Conservation (phyloP, 1,140 invertebrate genomes). For the Andrena cerasifolii region DNA sequence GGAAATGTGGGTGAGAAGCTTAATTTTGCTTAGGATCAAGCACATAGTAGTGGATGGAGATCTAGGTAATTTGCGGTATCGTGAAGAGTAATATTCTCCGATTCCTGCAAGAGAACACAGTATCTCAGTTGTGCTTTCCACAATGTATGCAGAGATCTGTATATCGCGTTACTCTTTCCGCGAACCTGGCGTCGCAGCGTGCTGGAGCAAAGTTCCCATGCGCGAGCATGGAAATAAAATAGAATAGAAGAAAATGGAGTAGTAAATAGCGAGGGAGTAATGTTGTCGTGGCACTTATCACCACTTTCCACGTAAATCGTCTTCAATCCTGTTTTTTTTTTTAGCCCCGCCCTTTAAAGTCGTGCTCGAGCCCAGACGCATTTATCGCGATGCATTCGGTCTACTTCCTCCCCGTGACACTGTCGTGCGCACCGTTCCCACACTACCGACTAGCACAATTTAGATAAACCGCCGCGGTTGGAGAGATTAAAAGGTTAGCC, state of each 20-base stretch:
- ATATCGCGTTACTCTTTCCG: too few relatives aligned
- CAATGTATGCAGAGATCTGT: too few relatives aligned
- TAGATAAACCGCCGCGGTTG: slow-evolving; percentile 45
- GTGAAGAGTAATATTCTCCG: too few relatives aligned
- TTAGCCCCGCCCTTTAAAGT: slow-evolving; percentile 42
- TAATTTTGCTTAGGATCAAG: too few relatives aligned
- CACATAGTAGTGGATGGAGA: too few relatives aligned
- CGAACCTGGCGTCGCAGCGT: too few relatives aligned
- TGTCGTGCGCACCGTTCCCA: slow-evolving; percentile 43
- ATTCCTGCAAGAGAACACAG: too few relatives aligned
- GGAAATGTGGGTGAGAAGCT: too few relatives aligned
- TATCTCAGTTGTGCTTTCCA: too few relatives aligned
- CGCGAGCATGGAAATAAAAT: too few relatives aligned
- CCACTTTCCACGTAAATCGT: slow-evolving; percentile 41
- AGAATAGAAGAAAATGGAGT: background rate
- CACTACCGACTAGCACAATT: slow-evolving; percentile 47
- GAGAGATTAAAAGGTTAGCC: slow-evolving; percentile 59
- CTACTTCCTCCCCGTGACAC: slow-evolving; percentile 45
- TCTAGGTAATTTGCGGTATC: too few relatives aligned
- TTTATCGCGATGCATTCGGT: slow-evolving; percentile 50
- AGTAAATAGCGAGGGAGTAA: background rate
- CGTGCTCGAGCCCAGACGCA: slow-evolving; percentile 32
- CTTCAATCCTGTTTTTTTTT: slow-evolving; percentile 50
- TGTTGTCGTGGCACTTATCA: slow-evolving; percentile 28
- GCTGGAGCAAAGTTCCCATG: too few relatives aligned